A percentile compares a stretch with the other conserved stretches of the same genome.
Conservation (phyloP, 1,140 invertebrate species). For the Neodiprion pinetum region DNA sequence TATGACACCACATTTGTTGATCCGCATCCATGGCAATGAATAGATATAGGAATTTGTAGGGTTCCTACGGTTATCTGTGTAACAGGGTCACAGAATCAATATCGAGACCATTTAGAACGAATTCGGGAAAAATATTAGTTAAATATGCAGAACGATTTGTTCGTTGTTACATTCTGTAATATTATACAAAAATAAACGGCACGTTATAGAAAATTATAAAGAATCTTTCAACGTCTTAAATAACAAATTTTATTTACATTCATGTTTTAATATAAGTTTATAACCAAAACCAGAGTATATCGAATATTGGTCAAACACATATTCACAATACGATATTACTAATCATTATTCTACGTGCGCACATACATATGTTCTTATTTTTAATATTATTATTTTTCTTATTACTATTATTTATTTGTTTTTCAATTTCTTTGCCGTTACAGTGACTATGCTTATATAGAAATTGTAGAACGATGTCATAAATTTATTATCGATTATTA, state of each 20-base stretch:
- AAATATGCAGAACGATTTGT: too few species aligned
- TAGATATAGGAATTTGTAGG: neutral
- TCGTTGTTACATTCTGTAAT: too few species aligned
- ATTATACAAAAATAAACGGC: too few species aligned
- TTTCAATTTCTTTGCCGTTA: neutral
- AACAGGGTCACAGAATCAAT: neutral
- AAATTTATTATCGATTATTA: neutral
- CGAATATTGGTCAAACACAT: constrained; percentile 24
- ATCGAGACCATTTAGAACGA: neutral
- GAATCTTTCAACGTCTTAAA: constrained; percentile 29
- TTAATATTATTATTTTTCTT: constrained; percentile 10
- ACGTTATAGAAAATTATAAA: neutral
- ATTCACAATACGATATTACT: constrained; percentile 28
- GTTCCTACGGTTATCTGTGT: neutral
- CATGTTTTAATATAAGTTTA: constrained; percentile 40
- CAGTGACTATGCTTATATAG: neutral
- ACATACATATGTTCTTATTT: neutral
- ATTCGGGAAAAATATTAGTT: too few species aligned
- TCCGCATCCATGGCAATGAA: constrained; percentile 2
- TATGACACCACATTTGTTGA: neutral
- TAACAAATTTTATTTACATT: constrained; percentile 60
- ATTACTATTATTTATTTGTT: neutral
- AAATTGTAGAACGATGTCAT: neutral
- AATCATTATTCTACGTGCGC: constrained; percentile 17
- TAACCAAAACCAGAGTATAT: constrained; percentile 40